These are phyloP conservation scores for Epinephelus moara DNA, from an alignment of 2,113 vertebrate genomes.

Conservation along the genomic window DNA sequence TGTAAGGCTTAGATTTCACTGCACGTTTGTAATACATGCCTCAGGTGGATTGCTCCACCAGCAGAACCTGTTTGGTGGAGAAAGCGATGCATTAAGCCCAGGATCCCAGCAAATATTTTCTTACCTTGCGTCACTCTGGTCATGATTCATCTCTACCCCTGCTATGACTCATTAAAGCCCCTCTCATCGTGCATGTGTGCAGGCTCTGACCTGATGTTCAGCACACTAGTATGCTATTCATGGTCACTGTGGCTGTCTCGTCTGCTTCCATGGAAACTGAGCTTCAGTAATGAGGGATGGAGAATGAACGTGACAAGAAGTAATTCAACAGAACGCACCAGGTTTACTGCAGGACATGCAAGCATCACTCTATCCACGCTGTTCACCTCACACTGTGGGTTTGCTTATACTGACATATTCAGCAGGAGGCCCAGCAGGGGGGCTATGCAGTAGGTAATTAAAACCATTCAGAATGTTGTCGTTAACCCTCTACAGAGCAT, in stretches of 20 bases:
- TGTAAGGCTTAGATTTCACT: neutral
- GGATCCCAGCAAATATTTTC: conserved; percentile 10
- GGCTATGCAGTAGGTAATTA: too few species aligned
- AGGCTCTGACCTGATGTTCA: conserved; percentile 33
- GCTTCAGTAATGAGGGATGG: conserved; percentile 26
- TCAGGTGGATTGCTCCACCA: neutral
- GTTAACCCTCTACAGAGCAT: too few species aligned
- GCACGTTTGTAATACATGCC: neutral
- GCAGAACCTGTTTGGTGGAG: neutral
- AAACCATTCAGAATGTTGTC: too few species aligned
- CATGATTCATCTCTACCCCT: conserved; percentile 29
- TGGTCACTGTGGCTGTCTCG: conserved; percentile 26
- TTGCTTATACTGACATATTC: neutral
- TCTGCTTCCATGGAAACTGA: conserved; percentile 62
- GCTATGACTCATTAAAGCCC: conserved; percentile 21
- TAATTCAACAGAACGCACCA: conserved; percentile 15
- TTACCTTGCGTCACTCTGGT: conserved; percentile 8
- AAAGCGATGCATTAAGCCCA: neutral
- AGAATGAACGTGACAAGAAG: conserved; percentile 33
- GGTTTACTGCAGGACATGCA: neutral
- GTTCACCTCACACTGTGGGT: neutral
- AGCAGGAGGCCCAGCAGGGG: neutral
- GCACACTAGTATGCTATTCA: conserved; percentile 46
- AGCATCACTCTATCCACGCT: neutral
- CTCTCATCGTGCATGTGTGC: conserved; percentile 4